phyloP scores from a whole-genome alignment of 2,113 vertebrate genomes.

The Myrmecophaga tridactyla region DNA sequence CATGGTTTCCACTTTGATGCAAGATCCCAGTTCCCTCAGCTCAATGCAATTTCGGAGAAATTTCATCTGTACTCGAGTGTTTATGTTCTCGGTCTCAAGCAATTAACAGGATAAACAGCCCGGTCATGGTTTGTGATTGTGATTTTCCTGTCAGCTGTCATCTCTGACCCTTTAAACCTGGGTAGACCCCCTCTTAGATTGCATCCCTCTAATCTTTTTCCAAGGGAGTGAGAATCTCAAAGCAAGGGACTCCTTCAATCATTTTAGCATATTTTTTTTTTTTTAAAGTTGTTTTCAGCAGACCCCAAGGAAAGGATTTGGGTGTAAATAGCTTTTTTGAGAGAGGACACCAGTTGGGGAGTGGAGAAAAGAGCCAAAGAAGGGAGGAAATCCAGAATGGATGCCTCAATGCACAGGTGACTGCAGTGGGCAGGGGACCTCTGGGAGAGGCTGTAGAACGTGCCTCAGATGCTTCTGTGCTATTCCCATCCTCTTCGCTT shows the following conservation, averaged over 20 bases:
- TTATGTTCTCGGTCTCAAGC: not conserved
- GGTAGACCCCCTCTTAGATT: not conserved
- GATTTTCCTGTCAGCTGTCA: not conserved
- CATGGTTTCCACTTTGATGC: not conserved
- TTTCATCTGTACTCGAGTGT: not conserved
- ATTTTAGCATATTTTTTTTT: not conserved
- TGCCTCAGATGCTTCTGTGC: not conserved
- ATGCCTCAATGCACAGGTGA: not conserved
- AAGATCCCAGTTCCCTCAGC: not conserved
- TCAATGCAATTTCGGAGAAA: not conserved
- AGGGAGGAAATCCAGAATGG: not conserved
- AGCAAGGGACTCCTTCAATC: not conserved
- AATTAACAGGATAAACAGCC: not conserved
- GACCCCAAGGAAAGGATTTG: too few relatives aligned
- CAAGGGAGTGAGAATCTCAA: not conserved
- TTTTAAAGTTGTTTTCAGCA: not conserved
- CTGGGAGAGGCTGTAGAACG: not conserved
- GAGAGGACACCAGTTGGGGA: not conserved
- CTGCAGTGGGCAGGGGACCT: not conserved
- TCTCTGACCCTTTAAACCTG: not conserved
- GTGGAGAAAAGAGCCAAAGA: not conserved
- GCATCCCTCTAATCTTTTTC: not conserved
- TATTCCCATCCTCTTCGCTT: accelerated
- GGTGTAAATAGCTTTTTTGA: not conserved
- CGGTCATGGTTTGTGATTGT: not conserved